Conservation (phyloP, 2,888 invertebrate genomes). For the Tenthredo notha region DNA sequence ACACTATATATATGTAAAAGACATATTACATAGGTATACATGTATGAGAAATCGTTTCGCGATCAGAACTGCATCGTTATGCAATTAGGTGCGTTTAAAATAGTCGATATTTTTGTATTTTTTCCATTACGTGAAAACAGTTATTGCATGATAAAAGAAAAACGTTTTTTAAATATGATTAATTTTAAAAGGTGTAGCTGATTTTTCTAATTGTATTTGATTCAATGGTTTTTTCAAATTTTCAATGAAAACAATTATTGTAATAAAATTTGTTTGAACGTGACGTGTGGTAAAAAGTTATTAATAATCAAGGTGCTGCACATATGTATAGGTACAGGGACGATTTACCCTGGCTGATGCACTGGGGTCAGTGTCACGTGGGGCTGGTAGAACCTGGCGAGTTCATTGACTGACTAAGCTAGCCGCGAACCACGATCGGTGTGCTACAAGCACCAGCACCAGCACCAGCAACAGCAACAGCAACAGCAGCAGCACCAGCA, state of each 20-base stretch:
- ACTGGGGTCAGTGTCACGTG: slow-evolving; percentile 72
- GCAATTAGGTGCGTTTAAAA: too few species aligned
- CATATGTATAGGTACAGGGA: slow-evolving; percentile 59
- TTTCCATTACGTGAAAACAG: too few species aligned
- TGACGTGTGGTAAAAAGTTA: neutral
- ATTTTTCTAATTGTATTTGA: too few species aligned
- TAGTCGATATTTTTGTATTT: too few species aligned
- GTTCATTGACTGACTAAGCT: slow-evolving; percentile 69
- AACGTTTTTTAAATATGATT: too few species aligned
- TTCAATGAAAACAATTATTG: too few species aligned
- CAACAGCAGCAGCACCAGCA: too few species aligned
- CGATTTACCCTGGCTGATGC: slow-evolving; percentile 66
- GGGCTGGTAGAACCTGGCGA: slow-evolving; percentile 63
- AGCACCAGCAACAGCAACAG: neutral
- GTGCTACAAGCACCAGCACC: neutral
- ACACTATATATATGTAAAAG: neutral
- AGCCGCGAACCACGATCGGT: slow-evolving; percentile 27
- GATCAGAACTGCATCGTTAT: neutral
- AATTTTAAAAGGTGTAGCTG: too few species aligned
- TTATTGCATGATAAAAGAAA: too few species aligned
- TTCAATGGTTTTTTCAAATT: too few species aligned
- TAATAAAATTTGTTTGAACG: too few species aligned
- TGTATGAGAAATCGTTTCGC: neutral
- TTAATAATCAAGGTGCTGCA: slow-evolving; percentile 32
- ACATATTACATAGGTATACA: neutral